Conservation (phyloP, 2,113 vertebrate genomes). For the Eptatretus burgeri region DNA sequence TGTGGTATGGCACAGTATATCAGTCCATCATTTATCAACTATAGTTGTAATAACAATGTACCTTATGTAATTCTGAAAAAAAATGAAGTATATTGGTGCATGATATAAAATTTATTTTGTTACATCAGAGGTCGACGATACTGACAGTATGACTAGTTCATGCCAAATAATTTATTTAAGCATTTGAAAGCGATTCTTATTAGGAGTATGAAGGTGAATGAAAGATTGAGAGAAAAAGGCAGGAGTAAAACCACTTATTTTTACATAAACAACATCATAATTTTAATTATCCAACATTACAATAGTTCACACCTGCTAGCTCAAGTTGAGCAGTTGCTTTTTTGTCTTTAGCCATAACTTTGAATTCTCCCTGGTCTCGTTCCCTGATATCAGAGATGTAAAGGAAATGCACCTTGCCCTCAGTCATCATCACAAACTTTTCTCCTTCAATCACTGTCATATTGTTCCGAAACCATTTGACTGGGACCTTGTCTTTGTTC, state of each 20-base stretch:
- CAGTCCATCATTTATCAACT: too few relatives aligned
- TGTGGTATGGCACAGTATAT: too few relatives aligned
- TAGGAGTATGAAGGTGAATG: too few relatives aligned
- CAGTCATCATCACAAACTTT: conserved; percentile 96
- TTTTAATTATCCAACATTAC: background rate
- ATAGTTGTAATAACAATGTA: too few relatives aligned
- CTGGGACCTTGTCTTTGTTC: conserved; percentile 83
- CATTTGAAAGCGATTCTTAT: background rate
- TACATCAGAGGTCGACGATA: background rate
- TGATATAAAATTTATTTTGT: too few relatives aligned
- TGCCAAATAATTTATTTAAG: background rate
- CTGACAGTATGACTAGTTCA: background rate
- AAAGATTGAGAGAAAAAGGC: too few relatives aligned
- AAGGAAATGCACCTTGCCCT: conserved; percentile 59
- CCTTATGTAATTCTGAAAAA: too few relatives aligned
- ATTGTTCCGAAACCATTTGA: conserved; percentile 88
- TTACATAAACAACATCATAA: background rate
- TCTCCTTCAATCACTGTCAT: conserved; percentile 85
- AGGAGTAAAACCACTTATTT: too few relatives aligned
- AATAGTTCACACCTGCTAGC: conserved; percentile 37
- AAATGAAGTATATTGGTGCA: too few relatives aligned
- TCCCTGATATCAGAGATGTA: conserved; percentile 75
- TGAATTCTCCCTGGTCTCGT: conserved; percentile 81
- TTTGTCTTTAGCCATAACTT: conserved; percentile 82
- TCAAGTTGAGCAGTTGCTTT: conserved; percentile 80